These are phyloP conservation scores for Brachionus calyciflorus DNA, from an alignment of 1,140 invertebrate species.

Conservation along the genomic window DNA sequence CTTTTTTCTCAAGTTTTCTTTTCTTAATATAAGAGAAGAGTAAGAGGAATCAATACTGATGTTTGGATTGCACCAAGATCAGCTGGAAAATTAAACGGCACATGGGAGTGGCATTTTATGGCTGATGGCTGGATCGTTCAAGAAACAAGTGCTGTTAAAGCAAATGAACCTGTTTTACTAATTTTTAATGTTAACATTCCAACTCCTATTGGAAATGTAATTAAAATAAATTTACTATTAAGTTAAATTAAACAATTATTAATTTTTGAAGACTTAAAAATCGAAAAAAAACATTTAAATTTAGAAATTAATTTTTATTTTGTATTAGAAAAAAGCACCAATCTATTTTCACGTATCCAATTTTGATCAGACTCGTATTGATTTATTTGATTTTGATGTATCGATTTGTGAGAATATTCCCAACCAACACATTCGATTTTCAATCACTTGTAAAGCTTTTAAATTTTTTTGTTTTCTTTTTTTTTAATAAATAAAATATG, in stretches of 20 bases:
- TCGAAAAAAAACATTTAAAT: too few relatives aligned
- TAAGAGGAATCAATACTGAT: slow-evolving; percentile 42
- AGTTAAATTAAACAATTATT: not conserved
- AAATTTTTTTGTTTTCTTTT: not conserved
- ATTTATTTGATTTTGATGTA: slow-evolving; percentile 45
- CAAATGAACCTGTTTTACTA: not conserved
- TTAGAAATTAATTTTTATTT: too few relatives aligned
- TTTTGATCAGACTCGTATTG: slow-evolving; percentile 32
- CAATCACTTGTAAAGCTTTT: not conserved
- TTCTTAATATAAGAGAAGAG: not conserved
- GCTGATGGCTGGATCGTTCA: slow-evolving; percentile 44
- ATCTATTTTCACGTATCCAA: slow-evolving; percentile 30
- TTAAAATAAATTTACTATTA: not conserved
- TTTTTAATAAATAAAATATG: too few relatives aligned
- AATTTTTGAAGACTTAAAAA: too few relatives aligned
- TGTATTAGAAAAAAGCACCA: not conserved
- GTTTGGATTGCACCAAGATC: slow-evolving; percentile 38
- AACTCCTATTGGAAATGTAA: slow-evolving; percentile 12
- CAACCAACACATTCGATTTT: slow-evolving; percentile 41
- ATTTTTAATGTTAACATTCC: slow-evolving; percentile 19
- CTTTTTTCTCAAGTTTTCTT: not conserved
- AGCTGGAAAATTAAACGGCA: not conserved
- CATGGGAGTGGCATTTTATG: slow-evolving; percentile 42
- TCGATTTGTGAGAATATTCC: not conserved
- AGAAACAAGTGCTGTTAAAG: slow-evolving; percentile 35